phyloP scores from a whole-genome alignment of 2,797 vertebrate genomes.

The Sebastiscus tertius region DNA sequence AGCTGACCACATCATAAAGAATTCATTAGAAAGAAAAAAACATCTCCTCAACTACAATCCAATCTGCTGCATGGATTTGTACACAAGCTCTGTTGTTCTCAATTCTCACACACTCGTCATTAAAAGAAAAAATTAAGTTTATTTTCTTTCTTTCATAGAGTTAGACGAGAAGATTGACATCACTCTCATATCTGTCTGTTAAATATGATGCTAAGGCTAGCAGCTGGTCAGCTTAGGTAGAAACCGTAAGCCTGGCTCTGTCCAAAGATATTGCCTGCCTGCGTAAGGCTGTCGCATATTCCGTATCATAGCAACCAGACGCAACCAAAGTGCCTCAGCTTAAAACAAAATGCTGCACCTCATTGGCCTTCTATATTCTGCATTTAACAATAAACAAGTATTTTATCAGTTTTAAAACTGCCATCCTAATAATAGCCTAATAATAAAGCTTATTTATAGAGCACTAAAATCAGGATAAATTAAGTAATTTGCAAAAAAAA shows the following conservation, averaged over 20 bases:
- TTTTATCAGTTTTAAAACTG: no score
- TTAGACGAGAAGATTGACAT: neutral
- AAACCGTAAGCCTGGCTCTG: neutral
- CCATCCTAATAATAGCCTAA: no score
- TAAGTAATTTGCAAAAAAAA: no score
- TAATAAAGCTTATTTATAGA: no score
- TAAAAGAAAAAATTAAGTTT: neutral
- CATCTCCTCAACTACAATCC: conserved; percentile 9
- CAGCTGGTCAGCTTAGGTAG: neutral
- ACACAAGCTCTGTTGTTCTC: neutral
- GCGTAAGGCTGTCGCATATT: no score
- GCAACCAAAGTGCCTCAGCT: no score
- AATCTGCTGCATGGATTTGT: conserved; percentile 18
- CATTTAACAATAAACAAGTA: no score
- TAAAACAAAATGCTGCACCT: no score
- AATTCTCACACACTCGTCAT: neutral
- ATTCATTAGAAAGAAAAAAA: conserved; percentile 35
- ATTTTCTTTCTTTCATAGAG: neutral
- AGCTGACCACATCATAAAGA: conserved; percentile 47
- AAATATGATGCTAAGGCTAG: neutral
- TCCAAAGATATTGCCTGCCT: neutral
- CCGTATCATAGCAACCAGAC: no score
- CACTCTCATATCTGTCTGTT: neutral
- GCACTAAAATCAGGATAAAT: no score
- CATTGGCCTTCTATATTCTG: no score